Conservation (phyloP, 2,113 vertebrate species). For the Ginglymostoma cirratum region DNA sequence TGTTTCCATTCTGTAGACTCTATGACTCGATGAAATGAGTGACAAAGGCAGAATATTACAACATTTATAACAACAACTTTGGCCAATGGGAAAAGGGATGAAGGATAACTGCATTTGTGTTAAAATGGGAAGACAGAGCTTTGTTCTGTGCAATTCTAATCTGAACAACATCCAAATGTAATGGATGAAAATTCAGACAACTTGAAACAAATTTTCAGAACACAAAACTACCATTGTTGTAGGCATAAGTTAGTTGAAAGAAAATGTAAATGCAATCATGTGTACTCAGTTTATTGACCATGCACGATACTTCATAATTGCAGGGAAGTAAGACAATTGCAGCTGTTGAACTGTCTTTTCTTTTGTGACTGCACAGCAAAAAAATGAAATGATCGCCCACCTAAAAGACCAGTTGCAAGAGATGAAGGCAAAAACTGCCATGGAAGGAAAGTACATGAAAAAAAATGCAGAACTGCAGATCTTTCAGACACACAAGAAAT, state of each 20-base stretch:
- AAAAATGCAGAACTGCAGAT: slow-evolving; percentile 58
- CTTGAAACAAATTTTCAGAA: background rate
- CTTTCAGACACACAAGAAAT: slow-evolving; percentile 60
- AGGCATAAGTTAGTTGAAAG: background rate
- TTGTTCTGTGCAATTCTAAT: background rate
- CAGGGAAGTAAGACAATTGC: background rate
- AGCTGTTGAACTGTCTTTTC: background rate
- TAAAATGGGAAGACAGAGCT: background rate
- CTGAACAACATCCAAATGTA: background rate
- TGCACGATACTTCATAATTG: background rate
- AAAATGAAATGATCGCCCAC: slow-evolving; percentile 51
- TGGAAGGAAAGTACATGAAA: slow-evolving; percentile 59
- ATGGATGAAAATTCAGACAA: background rate
- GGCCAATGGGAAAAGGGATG: background rate
- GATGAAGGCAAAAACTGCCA: slow-evolving; percentile 53
- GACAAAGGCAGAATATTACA: background rate
- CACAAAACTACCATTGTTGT: background rate
- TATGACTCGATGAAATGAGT: background rate
- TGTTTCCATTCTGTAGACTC: too few relatives aligned
- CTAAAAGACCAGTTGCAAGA: slow-evolving; percentile 66
- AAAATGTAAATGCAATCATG: background rate
- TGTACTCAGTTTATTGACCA: background rate
- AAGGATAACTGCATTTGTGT: background rate
- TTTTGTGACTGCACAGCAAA: slow-evolving; percentile 46
- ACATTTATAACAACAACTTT: background rate